Evolutionary conservation across 1,140 invertebrate species (phyloP).

Genomic region (Caenorhabditis inopinata): DNA sequence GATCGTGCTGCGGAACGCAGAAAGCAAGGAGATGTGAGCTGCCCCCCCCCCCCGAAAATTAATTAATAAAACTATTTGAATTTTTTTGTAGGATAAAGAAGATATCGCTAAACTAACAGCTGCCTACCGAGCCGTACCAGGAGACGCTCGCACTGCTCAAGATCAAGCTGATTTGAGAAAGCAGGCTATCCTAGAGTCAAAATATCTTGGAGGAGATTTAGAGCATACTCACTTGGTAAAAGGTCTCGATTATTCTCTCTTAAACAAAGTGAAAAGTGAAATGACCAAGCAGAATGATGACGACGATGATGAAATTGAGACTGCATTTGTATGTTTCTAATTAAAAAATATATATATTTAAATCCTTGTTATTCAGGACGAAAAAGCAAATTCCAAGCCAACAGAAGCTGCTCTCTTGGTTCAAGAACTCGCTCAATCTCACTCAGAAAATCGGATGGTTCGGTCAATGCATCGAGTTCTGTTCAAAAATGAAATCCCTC

Average conservation of each 20-base stretch:
- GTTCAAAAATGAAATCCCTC: slow-evolving; percentile 64
- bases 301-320: slow-evolving; percentile 75
- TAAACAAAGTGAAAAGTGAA: slow-evolving; percentile 85
- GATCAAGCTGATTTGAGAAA: slow-evolving; percentile 91
- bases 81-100: slow-evolving; percentile 14
- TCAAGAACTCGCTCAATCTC: neutral
- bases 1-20: slow-evolving; percentile 81
- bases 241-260: slow-evolving; percentile 96
- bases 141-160: slow-evolving; percentile 26
- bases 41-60: neutral
- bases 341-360: too few species aligned
- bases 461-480: slow-evolving; percentile 69
- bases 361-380: too few species aligned
- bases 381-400: neutral
- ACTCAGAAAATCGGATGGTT: slow-evolving; percentile 57
- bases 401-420: neutral
- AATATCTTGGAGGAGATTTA: slow-evolving; percentile 99
- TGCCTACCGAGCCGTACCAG: slow-evolving; percentile 46
- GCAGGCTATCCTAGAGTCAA: slow-evolving; percentile 96
- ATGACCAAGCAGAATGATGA: slow-evolving; percentile 82
- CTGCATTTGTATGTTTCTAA: slow-evolving; percentile 41
- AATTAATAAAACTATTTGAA: neutral
- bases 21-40: slow-evolving; percentile 77
- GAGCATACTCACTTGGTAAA: slow-evolving; percentile 99
- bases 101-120: slow-evolving; percentile 28